These are phyloP conservation scores for Melitaea athalia DNA, from an alignment of 2,888 invertebrate genomes.

Conservation along the genomic window DNA sequence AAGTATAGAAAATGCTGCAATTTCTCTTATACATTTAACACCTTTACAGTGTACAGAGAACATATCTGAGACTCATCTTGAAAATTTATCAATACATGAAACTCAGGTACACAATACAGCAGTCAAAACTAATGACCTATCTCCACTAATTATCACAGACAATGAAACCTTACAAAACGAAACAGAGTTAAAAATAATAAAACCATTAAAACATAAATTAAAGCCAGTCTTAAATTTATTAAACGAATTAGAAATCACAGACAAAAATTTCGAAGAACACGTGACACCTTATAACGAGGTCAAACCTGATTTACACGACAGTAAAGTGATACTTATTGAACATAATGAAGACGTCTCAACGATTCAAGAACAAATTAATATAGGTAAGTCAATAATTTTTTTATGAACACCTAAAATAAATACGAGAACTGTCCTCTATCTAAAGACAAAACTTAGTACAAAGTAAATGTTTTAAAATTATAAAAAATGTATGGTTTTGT, in stretches of 20 bases:
- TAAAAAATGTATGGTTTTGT: too few relatives aligned
- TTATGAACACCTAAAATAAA: background rate
- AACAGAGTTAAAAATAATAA: conserved; percentile 56
- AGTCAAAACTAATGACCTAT: conserved; percentile 56
- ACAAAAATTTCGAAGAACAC: conserved; percentile 65
- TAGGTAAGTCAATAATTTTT: conserved; percentile 54
- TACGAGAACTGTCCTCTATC: too few relatives aligned
- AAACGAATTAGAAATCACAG: conserved; percentile 60
- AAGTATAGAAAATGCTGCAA: conserved; percentile 52
- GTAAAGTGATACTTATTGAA: conserved; percentile 54
- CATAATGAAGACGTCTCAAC: conserved; percentile 43
- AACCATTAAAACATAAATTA: conserved; percentile 57
- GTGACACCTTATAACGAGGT: conserved; percentile 51
- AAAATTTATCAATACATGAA: conserved; percentile 54
- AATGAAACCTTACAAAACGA: conserved; percentile 66
- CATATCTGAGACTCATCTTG: conserved; percentile 54
- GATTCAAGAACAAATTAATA: conserved; percentile 53
- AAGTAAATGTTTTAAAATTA: too few relatives aligned
- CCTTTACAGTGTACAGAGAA: conserved; percentile 69
- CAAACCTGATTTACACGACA: conserved; percentile 47
- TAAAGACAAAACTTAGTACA: too few relatives aligned
- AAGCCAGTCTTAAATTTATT: conserved; percentile 56
- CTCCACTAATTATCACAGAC: conserved; percentile 67
- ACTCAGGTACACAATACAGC: conserved; percentile 53
- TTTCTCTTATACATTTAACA: conserved; percentile 59